These are phyloP conservation scores for Antrozous pallidus DNA, from an alignment of 2,797 vertebrate genomes.

Conservation along the genomic window DNA sequence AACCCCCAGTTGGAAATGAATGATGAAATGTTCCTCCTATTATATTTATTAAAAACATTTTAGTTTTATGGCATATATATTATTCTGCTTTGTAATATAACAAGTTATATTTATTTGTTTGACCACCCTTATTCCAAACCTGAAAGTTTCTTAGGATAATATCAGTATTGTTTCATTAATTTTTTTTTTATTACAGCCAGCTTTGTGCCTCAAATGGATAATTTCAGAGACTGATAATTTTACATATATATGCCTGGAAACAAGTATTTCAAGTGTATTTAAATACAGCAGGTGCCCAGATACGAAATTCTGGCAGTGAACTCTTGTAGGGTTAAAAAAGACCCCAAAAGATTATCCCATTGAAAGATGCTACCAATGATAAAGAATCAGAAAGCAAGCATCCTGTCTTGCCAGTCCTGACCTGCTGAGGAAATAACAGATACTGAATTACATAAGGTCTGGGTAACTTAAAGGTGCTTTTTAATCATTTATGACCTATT, in stretches of 20 bases:
- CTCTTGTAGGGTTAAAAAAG: background rate
- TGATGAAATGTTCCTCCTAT: background rate
- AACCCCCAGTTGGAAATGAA: background rate
- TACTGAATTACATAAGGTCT: background rate
- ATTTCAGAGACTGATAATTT: conserved; percentile 17
- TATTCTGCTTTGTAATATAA: background rate
- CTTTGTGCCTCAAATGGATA: background rate
- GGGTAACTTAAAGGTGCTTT: background rate
- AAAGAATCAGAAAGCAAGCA: background rate
- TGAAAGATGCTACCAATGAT: background rate
- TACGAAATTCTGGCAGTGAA: background rate
- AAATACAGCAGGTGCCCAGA: background rate
- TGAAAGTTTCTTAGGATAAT: conserved; percentile 20
- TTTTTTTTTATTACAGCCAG: background rate
- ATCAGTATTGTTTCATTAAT: background rate
- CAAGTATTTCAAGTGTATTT: background rate
- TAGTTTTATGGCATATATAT: background rate
- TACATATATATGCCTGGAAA: background rate
- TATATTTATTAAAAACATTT: background rate
- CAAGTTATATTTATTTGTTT: background rate
- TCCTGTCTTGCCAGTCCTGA: background rate
- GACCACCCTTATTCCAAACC: background rate
- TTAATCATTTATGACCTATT: background rate
- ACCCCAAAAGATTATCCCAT: background rate
- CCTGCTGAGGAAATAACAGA: background rate